A percentile compares a stretch with the other conserved stretches of the same genome.
Conservation (phyloP, 2,888 invertebrate genomes). For the Cynaeus angustus region DNA sequence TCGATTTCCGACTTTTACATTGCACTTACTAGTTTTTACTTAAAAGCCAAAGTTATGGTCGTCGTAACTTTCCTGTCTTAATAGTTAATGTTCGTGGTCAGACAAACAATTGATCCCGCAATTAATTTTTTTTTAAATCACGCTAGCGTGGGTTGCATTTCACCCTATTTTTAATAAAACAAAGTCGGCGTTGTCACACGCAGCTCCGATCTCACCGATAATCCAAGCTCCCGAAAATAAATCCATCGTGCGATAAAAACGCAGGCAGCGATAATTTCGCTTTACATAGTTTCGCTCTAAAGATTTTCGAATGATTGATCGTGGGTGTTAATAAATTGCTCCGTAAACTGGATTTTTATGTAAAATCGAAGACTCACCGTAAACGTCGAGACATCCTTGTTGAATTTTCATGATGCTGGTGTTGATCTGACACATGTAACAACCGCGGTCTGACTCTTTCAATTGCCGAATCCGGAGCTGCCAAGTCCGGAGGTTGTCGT, state of each 20-base stretch:
- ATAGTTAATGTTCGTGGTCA: no score
- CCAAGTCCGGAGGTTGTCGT: slow-evolving; percentile 90
- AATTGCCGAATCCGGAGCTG: slow-evolving; percentile 88
- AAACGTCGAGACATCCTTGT: slow-evolving; percentile 90
- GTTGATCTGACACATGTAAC: slow-evolving; percentile 95
- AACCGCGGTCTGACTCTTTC: slow-evolving; percentile 87
- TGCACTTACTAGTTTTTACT: neutral
- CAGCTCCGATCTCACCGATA: slow-evolving; percentile 3
- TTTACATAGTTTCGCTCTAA: slow-evolving; percentile 32
- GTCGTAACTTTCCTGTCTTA: neutral
- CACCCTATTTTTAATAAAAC: neutral
- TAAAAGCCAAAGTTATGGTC: neutral
- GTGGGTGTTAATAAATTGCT: slow-evolving; percentile 29
- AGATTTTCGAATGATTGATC: slow-evolving; percentile 24
- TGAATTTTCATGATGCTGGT: slow-evolving; percentile 91
- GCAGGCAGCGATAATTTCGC: slow-evolving; percentile 6
- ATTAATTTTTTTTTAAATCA: no score
- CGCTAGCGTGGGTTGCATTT: no score
- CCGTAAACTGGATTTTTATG: slow-evolving; percentile 15
- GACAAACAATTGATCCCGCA: no score
- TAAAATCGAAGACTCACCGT: slow-evolving; percentile 77
- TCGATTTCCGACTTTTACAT: neutral
- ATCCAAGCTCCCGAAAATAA: slow-evolving; percentile 6
- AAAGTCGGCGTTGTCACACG: slow-evolving; percentile 2
- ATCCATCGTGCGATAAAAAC: slow-evolving; percentile 12